Conservation (phyloP, 2,797 vertebrate genomes). For the Sebastes reedi region DNA sequence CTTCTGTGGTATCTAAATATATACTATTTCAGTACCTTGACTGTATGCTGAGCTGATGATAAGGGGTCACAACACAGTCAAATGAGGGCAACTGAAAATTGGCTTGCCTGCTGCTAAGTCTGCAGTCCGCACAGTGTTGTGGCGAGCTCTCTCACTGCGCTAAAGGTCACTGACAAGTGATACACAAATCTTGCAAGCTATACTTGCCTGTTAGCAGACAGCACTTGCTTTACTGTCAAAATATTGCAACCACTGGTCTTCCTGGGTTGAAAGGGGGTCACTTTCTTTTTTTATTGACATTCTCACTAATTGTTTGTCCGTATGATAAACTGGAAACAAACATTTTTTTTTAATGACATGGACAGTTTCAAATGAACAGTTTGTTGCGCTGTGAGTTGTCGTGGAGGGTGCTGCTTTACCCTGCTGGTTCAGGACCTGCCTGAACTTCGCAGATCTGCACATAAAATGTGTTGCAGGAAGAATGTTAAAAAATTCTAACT, state of each 20-base stretch:
- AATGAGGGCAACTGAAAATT: slow-evolving; percentile 1
- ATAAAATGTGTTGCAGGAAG: not conserved
- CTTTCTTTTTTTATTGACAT: not conserved
- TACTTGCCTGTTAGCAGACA: slow-evolving; percentile 12
- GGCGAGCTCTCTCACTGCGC: slow-evolving; percentile 3
- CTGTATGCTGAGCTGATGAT: not conserved
- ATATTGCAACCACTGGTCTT: not conserved
- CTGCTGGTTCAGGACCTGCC: not conserved
- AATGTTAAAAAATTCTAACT: not conserved
- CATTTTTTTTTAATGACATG: not conserved
- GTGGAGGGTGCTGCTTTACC: not conserved
- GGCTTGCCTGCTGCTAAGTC: not conserved
- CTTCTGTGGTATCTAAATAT: not conserved
- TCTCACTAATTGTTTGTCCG: not conserved
- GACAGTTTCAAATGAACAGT: not conserved
- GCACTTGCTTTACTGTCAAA: slow-evolving; percentile 7
- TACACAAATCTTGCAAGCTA: not conserved
- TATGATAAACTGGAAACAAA: not conserved
- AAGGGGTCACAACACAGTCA: not conserved
- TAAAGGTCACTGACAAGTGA: slow-evolving; percentile 46
- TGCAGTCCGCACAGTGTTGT: not conserved
- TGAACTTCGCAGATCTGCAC: not conserved
- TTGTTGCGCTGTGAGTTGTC: not conserved
- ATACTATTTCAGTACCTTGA: not conserved
- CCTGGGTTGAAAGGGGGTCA: not conserved